Base-by-base conservation (phyloP, 2,888 invertebrate genomes). In the Pheosia tremula region DNA sequence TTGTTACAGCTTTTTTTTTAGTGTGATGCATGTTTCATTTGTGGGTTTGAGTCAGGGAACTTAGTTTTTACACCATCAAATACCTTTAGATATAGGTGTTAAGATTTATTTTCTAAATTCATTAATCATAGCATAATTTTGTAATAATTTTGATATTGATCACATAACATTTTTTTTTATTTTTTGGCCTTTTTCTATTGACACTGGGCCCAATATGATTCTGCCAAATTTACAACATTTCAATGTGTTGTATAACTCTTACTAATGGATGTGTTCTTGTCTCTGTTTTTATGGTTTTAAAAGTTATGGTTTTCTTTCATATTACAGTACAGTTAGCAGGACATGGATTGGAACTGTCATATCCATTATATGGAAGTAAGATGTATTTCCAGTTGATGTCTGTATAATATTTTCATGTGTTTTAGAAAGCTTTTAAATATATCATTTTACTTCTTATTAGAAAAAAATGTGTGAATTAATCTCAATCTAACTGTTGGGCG, bases 341-440 rank as follows among this genome's bases (percentile, higher is more conserved):
- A 86, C 86, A 87, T 89, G 91, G 91, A 80, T 90, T 83, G 89
- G 90, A 83, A 87, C 81, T 87, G 78, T 88, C 71, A 74, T 91
- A 69, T 87, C 85, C 70, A 78, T 86, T 82, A 60, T 91, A 72
- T 91, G 91, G 92, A 91, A 90, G 93, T 93, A 93, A 92, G 93
- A 86, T 72, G 77, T 80, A 63, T 67, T 71, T 73, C 73, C 75
- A 75, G 67, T 77, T 74, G 69, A 71, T 78, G 77, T 74, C 74
- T 68, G 37, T 56, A 58, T 59, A 56, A 24, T 52, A 59, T 56
- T 69, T 62, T 54, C 36, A 45, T 59, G 37, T 45, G 24, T 36
- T 47, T 52, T 47, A 47, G 5, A 4, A n/a, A n/a, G 47, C 47
- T 47, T 47, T 47, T 47, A 3, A 47, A 41, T 41, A 41, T 24